Base-by-base conservation (phyloP, 37 sponge, comb jelly and placozoan genomes). In the Spongia lamella region DNA sequence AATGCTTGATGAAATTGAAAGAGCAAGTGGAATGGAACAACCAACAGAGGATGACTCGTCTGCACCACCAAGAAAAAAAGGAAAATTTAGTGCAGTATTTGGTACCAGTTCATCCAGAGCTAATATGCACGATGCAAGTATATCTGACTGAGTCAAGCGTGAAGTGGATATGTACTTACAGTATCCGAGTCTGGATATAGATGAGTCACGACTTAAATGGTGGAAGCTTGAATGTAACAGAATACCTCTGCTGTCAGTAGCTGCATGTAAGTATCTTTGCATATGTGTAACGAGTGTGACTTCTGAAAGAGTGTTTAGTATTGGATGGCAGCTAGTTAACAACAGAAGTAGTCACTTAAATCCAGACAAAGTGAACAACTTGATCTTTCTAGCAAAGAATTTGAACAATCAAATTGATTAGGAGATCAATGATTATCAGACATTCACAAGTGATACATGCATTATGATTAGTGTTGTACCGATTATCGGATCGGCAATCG, bases 211-310 rank as follows among this genome's bases (percentile, higher is more conserved):
- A 6, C 72, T 80, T 1, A 39, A n/a, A 14, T 80, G 81, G 81
- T 80, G 81, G 81, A 80, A 70, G 62, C 50, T 80, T 22, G 72
- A 80, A 30, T 49, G 59, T 70, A 15, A 24, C 15, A 39, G 72
- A 24, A 70, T 58, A 21, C 80, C 80, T 5, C 29, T 37, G 20
- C 70, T 79, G 21, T 27, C 62, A 38, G 17, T 15, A 14, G 32
- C 70, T 27, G 80, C 80, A 16, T 17, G 21, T 20, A 79, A 79
- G 37, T 68, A 70, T 40, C 43, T 79, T 17, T 67, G 80, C 38
- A n/a, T 79, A 20, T 71, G 72, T 80, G 81, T 51, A 6, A 80
- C 81, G 1, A 73, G 74, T 81, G 74, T 81, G 30, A 73, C 82
- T 53, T 72, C 82, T 9, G 82, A 81, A 59, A 33, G 74, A 30